Base-by-base conservation (phyloP, 2,888 invertebrate genomes). In the Lordiphosa fenestrarum region DNA sequence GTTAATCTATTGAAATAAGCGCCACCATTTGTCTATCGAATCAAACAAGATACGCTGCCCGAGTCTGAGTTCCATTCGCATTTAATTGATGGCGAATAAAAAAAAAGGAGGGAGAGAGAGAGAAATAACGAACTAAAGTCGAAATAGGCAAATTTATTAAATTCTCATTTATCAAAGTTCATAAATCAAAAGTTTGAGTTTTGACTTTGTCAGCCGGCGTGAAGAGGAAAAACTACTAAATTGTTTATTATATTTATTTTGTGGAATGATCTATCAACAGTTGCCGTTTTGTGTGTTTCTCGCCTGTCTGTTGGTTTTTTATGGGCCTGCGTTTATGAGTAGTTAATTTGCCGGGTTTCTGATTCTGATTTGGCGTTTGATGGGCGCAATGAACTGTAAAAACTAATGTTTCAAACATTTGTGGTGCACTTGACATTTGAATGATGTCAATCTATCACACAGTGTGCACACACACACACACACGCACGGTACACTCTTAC, bases 361-460 rank as follows among this genome's bases (percentile, higher is more conserved):
- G 37, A 35, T 49, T 33, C 25, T 48, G 49, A 44, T 61, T 41
- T 25, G 40, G 40, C 48, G 55, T 75, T 61, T 60, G 62, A 64
- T 63, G 66, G 57, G 73, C 67, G 67, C 78, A 74, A 70, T 66
- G 74, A 77, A 65, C 85, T 65, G 83, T 74, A 69, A 78, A 75
- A 67, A 62, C 64, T 53, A 70, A 66, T 68, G 68, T 65, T 68
- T 70, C 58, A 58, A 38, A 47, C 50, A 59, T 64, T 56, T 52
- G 40, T 40, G 33, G 61, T 83, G 76, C 85, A 76, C 66, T 76
- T 85, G 85, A 83, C 85, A 83, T 73, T 66, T 66, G 73, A 73
- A 53, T 69, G 69, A 61, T 69, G 46, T 52, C 80, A 86, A 87
- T 85, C 85, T 87, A 86, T 87, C 87, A 87, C 76, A 84, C 30